Evolutionary conservation across 2,797 vertebrate genomes (phyloP).

Genomic region (Sus cebifrons): DNA sequence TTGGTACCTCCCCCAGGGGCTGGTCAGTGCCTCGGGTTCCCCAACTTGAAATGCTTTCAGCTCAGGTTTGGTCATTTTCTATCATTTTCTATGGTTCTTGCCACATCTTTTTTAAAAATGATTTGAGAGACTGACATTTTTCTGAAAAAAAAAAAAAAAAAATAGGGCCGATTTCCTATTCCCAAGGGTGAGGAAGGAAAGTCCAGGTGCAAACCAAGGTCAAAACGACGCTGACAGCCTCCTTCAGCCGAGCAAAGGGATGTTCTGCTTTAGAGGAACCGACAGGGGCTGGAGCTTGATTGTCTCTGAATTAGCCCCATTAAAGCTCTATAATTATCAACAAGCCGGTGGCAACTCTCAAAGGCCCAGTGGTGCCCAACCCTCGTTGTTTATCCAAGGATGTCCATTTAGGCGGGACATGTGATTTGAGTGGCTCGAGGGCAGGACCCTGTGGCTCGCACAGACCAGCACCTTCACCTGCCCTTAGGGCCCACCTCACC

Average conservation of each 20-base stretch:
- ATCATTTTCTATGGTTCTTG: constrained; percentile 15
- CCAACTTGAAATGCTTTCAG: constrained; percentile 43
- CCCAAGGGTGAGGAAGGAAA: neutral
- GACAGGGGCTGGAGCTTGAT: constrained; percentile 60
- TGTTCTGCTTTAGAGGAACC: constrained; percentile 14
- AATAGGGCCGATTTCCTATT: neutral
- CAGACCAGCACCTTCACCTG: neutral
- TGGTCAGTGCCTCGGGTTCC: constrained; percentile 41
- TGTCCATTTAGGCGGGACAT: constrained; percentile 46
- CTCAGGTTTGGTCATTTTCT: neutral
- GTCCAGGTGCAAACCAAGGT: constrained; percentile 68
- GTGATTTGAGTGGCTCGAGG: constrained; percentile 31
- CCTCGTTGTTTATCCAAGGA: constrained; percentile 72
- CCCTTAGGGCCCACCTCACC: neutral
- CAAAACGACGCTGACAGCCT: neutral
- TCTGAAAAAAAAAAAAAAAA: neutral
- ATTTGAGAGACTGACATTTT: constrained; percentile 55
- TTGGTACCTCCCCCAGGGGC: neutral
- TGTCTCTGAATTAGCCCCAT: constrained; percentile 81
- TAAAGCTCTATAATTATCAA: constrained; percentile 80
- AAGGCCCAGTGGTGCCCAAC: constrained; percentile 82
- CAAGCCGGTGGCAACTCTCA: constrained; percentile 76
- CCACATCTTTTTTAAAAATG: neutral
- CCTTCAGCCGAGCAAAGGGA: neutral
- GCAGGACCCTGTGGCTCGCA: neutral